Evolutionary conservation across 2,113 vertebrate species (phyloP).

Genomic region (Neodontobutis hainanensis): DNA sequence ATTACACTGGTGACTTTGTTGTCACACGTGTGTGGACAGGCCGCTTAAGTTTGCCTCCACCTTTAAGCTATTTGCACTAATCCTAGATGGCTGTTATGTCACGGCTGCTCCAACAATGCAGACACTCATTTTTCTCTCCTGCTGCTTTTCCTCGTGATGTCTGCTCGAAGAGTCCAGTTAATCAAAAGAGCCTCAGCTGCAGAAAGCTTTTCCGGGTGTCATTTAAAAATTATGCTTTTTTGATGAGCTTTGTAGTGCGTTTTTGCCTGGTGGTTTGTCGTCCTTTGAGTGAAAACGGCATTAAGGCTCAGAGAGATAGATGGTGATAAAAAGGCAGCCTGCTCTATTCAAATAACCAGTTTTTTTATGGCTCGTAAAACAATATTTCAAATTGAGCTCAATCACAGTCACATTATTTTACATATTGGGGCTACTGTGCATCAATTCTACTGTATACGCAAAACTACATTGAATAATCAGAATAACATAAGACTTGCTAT

Average conservation of each 20-base stretch:
- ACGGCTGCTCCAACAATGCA: constrained; percentile 15
- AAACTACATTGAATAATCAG: too few species aligned
- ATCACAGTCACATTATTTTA: too few species aligned
- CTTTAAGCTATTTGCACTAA: constrained; percentile 26
- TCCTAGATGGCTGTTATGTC: constrained; percentile 33
- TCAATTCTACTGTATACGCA: too few species aligned
- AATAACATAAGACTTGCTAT: too few species aligned
- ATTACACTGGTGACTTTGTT: constrained; percentile 8
- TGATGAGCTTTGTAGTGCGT: not conserved
- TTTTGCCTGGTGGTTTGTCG: not conserved
- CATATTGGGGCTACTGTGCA: too few species aligned
- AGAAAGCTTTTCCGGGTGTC: not conserved
- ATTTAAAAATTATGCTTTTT: not conserved
- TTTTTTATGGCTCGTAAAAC: constrained; percentile 29
- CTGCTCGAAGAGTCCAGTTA: constrained; percentile 5
- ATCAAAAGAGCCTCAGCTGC: constrained; percentile 13
- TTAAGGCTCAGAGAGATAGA: not conserved
- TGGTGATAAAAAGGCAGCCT: constrained; percentile 19
- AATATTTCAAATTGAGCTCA: not conserved
- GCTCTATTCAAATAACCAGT: constrained; percentile 22
- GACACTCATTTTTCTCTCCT: constrained; percentile 2
- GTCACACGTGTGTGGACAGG: constrained; percentile 8
- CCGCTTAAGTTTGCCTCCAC: constrained; percentile 17
- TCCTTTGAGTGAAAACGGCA: not conserved
- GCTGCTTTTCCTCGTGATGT: constrained; percentile 25